Conservation (phyloP, 1,140 invertebrate species). For the Eurosta solidaginis region DNA sequence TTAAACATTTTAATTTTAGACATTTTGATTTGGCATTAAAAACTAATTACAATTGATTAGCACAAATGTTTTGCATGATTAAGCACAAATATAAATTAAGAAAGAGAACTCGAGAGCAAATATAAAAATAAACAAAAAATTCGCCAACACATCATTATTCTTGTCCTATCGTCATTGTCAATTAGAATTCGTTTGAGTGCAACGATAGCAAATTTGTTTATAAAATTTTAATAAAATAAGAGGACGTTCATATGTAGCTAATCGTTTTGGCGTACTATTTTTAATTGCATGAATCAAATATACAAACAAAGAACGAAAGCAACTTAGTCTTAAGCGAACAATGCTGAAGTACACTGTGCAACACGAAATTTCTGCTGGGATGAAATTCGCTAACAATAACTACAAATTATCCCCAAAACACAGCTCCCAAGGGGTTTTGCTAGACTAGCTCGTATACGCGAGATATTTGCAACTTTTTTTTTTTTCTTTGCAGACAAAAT, state of each 20-base stretch:
- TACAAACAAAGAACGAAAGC: neutral
- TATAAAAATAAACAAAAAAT: neutral
- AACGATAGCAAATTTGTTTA: neutral
- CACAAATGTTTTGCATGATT: conserved; percentile 2
- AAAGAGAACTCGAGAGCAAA: no score
- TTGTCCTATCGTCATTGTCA: neutral
- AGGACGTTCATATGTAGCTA: no score
- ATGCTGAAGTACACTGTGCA: no score
- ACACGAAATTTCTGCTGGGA: no score
- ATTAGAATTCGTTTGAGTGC: neutral
- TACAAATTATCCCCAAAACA: no score
- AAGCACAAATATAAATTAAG: neutral
- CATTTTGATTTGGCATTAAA: neutral
- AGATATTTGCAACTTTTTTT: no score
- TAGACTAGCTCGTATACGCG: no score
- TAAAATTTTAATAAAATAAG: no score
- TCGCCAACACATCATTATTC: neutral
- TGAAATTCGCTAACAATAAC: no score
- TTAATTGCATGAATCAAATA: neutral
- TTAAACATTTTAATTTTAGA: conserved; percentile 1
- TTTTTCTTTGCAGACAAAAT: no score
- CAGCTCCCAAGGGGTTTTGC: no score
- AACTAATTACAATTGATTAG: conserved; percentile 5
- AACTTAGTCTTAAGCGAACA: no score
- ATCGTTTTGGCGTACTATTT: neutral